Evolutionary conservation across 1,140 invertebrate genomes (phyloP).

Genomic region (Lordiphosa collinella): DNA sequence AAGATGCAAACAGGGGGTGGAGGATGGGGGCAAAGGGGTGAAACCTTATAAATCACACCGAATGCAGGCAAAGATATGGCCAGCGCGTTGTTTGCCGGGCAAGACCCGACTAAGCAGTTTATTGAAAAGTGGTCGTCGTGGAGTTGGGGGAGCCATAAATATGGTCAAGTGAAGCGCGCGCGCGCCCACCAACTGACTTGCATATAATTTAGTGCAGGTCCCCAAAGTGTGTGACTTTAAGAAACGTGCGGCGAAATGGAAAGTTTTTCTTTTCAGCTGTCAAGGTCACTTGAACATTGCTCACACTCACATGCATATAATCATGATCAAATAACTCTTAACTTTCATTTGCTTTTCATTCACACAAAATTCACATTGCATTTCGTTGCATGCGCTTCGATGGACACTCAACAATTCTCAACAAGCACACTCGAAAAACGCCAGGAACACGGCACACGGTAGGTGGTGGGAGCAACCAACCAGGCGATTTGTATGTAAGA

Average conservation of each 20-base stretch:
- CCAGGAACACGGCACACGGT: constrained; percentile 25
- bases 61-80: constrained; percentile 34
- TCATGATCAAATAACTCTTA: constrained; percentile 39
- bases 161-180: constrained; percentile 9
- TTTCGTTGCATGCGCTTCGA: constrained; percentile 49
- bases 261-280: background rate
- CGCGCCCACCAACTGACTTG: background rate
- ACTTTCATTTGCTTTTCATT: constrained; percentile 5
- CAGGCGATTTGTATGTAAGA: constrained; percentile 9
- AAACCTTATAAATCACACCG: constrained; percentile 57
- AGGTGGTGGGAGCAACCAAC: constrained; percentile 6
- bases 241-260: too few relatives aligned
- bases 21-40: background rate
- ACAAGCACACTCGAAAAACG: constrained; percentile 45
- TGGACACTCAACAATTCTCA: constrained; percentile 41
- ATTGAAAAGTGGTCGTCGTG: constrained; percentile 62
- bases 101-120: constrained; percentile 68
- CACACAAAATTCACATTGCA: constrained; percentile 35
- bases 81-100: constrained; percentile 17
- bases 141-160: constrained; percentile 21
- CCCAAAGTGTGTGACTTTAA: background rate
- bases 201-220: background rate
- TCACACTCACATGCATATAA: constrained; percentile 12
- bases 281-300: constrained; percentile 32
- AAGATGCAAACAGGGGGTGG: constrained; percentile 52